A percentile compares a stretch with the other conserved stretches of the same genome.
These are phyloP conservation scores for Amphiura filiformis DNA, from an alignment of 35 echinoderm and acorn worm species.

Conservation along the genomic window DNA sequence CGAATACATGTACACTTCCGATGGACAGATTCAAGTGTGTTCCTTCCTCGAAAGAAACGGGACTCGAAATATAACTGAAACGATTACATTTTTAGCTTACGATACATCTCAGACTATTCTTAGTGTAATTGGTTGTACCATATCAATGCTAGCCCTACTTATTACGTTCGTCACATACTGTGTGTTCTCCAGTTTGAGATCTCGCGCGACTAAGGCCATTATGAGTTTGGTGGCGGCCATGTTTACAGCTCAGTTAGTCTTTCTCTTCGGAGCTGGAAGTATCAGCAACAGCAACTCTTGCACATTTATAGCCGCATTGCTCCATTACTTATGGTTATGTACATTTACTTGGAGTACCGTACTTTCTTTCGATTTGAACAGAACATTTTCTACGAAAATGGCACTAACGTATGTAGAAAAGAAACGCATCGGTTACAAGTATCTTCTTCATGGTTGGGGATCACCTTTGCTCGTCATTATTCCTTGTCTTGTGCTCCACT, in stretches of 20 bases:
- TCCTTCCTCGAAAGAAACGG: conserved; percentile 6
- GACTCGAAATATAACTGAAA: conserved; percentile 3
- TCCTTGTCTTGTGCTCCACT: conserved; percentile 5
- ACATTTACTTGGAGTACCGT: conserved; percentile 59
- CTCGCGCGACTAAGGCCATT: conserved; percentile 26
- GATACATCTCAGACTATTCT: background rate
- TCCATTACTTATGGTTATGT: conserved; percentile 61
- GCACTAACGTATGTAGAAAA: background rate
- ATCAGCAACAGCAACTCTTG: background rate
- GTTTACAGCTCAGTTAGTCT: conserved; percentile 39
- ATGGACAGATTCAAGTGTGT: conserved; percentile 18
- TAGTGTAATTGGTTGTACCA: conserved; percentile 12
- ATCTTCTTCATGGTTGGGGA: background rate
- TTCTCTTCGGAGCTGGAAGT: background rate
- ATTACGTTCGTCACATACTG: conserved; percentile 57
- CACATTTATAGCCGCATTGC: conserved; percentile 20
- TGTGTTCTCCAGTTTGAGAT: conserved; percentile 34
- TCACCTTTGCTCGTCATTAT: background rate
- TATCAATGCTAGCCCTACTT: conserved; percentile 45
- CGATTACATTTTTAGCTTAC: conserved; percentile 6
- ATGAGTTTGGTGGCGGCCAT: conserved; percentile 52
- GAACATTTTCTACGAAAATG: conserved; percentile 14
- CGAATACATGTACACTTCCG: background rate
- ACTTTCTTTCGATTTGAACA: conserved; percentile 43
- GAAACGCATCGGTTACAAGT: too few relatives aligned